Base-by-base conservation (phyloP, 1,140 invertebrate genomes). In the Pogonomyrmex barbatus region DNA sequence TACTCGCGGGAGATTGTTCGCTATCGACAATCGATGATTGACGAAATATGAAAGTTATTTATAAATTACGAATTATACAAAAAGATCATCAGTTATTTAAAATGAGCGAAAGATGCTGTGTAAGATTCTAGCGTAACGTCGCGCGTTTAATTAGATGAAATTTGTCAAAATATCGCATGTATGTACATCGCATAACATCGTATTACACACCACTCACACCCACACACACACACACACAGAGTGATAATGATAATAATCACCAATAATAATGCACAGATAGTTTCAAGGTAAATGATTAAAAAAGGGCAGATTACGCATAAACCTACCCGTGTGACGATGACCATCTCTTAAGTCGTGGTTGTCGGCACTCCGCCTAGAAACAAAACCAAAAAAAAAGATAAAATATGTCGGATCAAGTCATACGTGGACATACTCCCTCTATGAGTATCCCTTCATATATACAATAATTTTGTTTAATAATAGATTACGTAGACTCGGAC, bases 271-370 rank as follows among this genome's bases (percentile, higher is more conserved):
- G 24, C 36, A 6, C 10, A 39, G 2, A 39, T 14, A 6, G 33
- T 17, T 24, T 65, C 33, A 42, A 68, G 30, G 30, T 47, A 10
- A 54, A 45, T 3, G 9, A 39, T 39, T 12, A 42, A 2, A 78
- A 8, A 9, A 81, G 4, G 12, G 47, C 24, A 60, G 70, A n/a
- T 60, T 33, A 12, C 12, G 17, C n/a, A 54, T 62, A 54, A 75
- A 96, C 96, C 96, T 92, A 97, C 96, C 95, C 96, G 96, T 94
- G 96, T 97, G 95, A 97, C 96, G 95, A 97, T 97, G 96, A 97
- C 96, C 96, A 97, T 97, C 94, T 95, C 95, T 95, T 92, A 93
- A 93, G 88, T 90, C 88, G 92, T 93, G 91, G 91, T 92, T 92
- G 91, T 91, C 91, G 93, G 87, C 92, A 93, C 94, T 93, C 94